Evolutionary conservation across 2,113 vertebrate genomes (phyloP).

Genomic region (Empidonax traillii): DNA sequence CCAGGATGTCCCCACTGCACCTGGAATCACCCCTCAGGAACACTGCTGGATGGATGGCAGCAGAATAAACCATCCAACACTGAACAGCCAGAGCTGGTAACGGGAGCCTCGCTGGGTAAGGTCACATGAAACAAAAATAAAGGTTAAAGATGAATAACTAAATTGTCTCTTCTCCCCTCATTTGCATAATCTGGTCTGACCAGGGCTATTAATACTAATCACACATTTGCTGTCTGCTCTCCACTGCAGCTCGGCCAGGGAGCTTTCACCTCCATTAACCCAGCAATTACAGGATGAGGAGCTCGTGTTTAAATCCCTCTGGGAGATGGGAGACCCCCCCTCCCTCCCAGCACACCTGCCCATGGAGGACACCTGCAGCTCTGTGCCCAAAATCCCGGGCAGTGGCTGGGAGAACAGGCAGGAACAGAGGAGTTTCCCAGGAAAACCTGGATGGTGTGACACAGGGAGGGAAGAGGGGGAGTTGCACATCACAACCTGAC

Average conservation of each 20-base stretch:
- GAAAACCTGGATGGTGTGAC: fast-evolving
- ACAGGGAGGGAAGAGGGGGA: neutral
- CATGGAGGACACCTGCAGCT: neutral
- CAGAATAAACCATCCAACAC: neutral
- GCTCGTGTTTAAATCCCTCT: fast-evolving
- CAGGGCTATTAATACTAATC: neutral
- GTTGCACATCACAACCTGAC: fast-evolving
- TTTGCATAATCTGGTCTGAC: neutral
- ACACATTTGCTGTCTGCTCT: neutral
- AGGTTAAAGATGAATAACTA: constrained; percentile 46
- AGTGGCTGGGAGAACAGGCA: neutral
- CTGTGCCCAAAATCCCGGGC: fast-evolving
- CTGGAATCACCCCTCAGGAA: fast-evolving
- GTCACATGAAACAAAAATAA: neutral
- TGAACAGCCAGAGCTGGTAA: neutral
- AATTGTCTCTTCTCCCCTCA: neutral
- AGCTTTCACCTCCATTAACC: neutral
- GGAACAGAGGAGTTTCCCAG: fast-evolving
- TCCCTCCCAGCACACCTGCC: neutral
- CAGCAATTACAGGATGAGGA: neutral
- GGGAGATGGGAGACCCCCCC: neutral
- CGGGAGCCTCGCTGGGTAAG: neutral
- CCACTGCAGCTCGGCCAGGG: neutral
- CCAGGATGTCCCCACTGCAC: neutral
- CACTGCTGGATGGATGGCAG: neutral